These are phyloP conservation scores for Chitala chitala DNA, from an alignment of 2,113 vertebrate genomes.

Conservation along the genomic window DNA sequence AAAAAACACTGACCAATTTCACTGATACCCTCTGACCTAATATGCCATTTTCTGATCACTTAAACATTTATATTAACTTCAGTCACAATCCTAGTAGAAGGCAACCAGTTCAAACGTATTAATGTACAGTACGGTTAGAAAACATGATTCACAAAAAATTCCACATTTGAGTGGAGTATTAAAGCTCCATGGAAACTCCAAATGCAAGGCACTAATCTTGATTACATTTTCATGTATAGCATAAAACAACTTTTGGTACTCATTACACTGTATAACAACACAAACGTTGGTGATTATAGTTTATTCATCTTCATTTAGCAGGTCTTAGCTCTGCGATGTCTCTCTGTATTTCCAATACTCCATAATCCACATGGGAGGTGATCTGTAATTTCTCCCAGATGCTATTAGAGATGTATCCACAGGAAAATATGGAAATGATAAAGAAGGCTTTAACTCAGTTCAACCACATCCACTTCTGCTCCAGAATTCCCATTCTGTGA, in stretches of 20 bases:
- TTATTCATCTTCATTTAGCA: constrained; percentile 1
- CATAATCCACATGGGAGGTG: constrained; percentile 40
- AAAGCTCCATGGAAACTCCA: too few relatives aligned
- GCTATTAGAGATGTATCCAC: constrained; percentile 41
- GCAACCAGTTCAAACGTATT: background rate
- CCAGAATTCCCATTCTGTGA: background rate
- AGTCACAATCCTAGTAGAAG: background rate
- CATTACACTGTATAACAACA: background rate
- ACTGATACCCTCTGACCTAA: background rate
- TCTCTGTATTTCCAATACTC: constrained; percentile 1
- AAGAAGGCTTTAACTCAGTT: constrained; percentile 32
- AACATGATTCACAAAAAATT: background rate
- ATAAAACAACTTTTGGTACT: background rate
- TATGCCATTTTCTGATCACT: background rate
- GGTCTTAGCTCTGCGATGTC: background rate
- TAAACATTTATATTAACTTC: background rate
- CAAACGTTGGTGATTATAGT: background rate
- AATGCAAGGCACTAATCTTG: constrained; percentile 3
- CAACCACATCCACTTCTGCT: constrained; percentile 29
- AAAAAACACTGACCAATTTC: background rate
- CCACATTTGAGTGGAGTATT: background rate
- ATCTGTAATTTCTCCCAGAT: constrained; percentile 51
- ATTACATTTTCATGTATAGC: background rate
- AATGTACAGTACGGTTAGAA: background rate
- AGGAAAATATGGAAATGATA: constrained; percentile 49